phyloP scores from a whole-genome alignment of 2,113 vertebrate species.

The Rissa tridactyla region DNA sequence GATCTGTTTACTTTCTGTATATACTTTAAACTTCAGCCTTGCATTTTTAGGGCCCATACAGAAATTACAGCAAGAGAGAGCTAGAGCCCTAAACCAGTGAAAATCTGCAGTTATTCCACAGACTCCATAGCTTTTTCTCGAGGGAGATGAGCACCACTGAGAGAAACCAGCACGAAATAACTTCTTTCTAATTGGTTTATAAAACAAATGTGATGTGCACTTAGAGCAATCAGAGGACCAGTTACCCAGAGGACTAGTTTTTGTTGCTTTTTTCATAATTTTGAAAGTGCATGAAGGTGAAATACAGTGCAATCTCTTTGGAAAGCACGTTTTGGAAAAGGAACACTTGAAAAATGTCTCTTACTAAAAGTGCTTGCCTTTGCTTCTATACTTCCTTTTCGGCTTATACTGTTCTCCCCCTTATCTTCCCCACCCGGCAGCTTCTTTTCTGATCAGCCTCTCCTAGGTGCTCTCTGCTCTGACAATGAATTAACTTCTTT shows the following conservation, averaged over 20 bases:
- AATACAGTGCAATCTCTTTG: neutral
- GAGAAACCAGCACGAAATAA: neutral
- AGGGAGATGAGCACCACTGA: neutral
- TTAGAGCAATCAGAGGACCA: neutral
- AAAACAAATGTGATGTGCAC: neutral
- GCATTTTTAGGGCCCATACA: neutral
- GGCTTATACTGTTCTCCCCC: neutral
- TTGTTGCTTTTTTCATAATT: neutral
- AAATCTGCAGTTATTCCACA: neutral
- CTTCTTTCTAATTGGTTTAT: neutral
- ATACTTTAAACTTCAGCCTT: neutral
- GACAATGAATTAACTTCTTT: neutral
- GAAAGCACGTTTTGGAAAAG: neutral
- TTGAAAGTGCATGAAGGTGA: neutral
- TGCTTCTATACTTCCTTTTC: neutral
- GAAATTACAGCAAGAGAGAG: neutral
- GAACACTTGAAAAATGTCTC: neutral
- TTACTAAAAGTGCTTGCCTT: neutral
- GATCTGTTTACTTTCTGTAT: neutral
- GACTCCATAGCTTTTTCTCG: neutral
- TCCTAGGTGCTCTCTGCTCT: neutral
- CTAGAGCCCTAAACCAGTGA: neutral
- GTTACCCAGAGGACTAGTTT: neutral
- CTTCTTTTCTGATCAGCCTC: neutral
- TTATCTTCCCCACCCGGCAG: neutral